A percentile compares a stretch with the other conserved stretches of the same genome.
phyloP scores from a whole-genome alignment of 2,797 vertebrate genomes.

The Mormyrus proboscirostris region DNA sequence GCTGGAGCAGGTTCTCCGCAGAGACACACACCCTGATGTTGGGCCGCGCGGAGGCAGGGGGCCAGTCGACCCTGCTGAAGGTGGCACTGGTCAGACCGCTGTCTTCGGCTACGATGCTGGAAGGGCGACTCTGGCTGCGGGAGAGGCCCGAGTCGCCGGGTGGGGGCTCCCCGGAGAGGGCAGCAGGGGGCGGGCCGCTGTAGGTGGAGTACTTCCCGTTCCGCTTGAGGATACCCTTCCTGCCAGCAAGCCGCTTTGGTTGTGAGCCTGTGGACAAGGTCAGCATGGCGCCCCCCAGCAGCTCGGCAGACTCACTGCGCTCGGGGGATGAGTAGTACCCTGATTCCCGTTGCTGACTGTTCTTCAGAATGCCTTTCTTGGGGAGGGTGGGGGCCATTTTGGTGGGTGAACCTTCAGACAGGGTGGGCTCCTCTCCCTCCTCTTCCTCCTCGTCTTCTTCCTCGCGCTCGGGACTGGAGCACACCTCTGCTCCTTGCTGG shows the following conservation, averaged over 20 bases:
- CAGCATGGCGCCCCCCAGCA: constrained; percentile 65
- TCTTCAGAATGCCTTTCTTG: constrained; percentile 97
- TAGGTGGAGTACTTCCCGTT: constrained; percentile 87
- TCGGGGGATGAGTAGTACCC: constrained; percentile 98
- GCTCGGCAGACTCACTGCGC: constrained; percentile 89
- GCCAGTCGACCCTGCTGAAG: constrained; percentile 80
- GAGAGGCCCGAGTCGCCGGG: constrained; percentile 69
- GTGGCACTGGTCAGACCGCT: constrained; percentile 73
- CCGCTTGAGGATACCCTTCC: constrained; percentile 94
- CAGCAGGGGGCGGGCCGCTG: constrained; percentile 43
- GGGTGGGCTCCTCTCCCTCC: constrained; percentile 46
- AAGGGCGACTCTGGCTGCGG: constrained; percentile 90
- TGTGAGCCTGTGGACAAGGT: constrained; percentile 55
- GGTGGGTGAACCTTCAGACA: constrained; percentile 59
- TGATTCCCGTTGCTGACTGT: constrained; percentile 95
- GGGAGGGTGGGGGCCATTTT: constrained; percentile 78
- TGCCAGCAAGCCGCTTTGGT: constrained; percentile 66
- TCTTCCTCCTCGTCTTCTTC: constrained; percentile 39
- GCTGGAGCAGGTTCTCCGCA: constrained; percentile 90
- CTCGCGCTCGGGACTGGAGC: constrained; percentile 60
- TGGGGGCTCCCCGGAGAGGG: constrained; percentile 56
- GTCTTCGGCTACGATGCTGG: constrained; percentile 88
- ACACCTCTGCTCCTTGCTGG: constrained; percentile 59
- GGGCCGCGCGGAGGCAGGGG: constrained; percentile 66
- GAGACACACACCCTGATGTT: constrained; percentile 89